phyloP scores from a whole-genome alignment of 2,888 invertebrate species.

The Geophilus truncorum region DNA sequence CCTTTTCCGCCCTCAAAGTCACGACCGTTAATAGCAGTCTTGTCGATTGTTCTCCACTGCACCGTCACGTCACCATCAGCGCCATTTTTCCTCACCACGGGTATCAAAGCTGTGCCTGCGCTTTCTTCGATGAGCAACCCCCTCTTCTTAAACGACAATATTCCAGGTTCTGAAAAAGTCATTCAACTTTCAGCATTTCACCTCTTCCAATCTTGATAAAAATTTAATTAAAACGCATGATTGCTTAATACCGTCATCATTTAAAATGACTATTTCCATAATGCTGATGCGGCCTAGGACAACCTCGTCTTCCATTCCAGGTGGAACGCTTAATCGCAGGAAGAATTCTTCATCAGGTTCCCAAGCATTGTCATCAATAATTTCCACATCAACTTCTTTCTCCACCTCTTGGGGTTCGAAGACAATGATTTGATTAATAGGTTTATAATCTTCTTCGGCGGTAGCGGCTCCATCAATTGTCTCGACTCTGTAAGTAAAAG shows the following conservation, averaged over 20 bases:
- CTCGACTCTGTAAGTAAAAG: slow-evolving; percentile 49
- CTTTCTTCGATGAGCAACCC: slow-evolving; percentile 57
- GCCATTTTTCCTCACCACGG: slow-evolving; percentile 53
- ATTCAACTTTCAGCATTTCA: too few relatives aligned
- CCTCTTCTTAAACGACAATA: slow-evolving; percentile 54
- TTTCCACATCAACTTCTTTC: slow-evolving; percentile 51
- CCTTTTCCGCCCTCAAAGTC: slow-evolving; percentile 56
- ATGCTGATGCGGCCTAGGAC: slow-evolving; percentile 54
- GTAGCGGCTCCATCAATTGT: slow-evolving; percentile 58
- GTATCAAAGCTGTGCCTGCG: slow-evolving; percentile 51
- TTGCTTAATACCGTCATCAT: slow-evolving; percentile 55
- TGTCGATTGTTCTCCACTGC: slow-evolving; percentile 56
- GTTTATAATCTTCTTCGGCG: slow-evolving; percentile 55
- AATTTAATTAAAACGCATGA: not conserved
- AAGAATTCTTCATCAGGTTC: slow-evolving; percentile 60
- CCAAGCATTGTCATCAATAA: slow-evolving; percentile 58
- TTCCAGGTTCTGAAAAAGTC: slow-evolving; percentile 53
- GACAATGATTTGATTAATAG: slow-evolving; percentile 52
- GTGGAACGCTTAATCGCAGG: slow-evolving; percentile 51
- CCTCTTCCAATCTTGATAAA: not conserved
- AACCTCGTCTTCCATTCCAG: slow-evolving; percentile 45
- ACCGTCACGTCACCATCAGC: slow-evolving; percentile 55
- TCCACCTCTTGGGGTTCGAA: slow-evolving; percentile 54
- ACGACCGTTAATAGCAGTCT: slow-evolving; percentile 54
- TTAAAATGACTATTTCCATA: slow-evolving; percentile 57